Evolutionary conservation across 2,888 invertebrate species (phyloP).

Genomic region (Drosophila limbata): DNA sequence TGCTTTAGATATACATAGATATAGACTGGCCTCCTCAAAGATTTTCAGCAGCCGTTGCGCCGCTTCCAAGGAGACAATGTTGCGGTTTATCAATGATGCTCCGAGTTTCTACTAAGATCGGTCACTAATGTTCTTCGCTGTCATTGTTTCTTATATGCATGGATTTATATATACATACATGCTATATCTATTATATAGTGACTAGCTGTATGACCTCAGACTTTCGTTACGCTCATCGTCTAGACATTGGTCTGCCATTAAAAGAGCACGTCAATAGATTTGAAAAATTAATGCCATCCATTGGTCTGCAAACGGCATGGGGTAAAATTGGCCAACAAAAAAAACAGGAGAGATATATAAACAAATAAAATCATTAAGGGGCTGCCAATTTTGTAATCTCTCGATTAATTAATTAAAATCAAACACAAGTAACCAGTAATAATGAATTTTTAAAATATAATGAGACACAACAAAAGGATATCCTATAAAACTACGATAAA

Average conservation of each 20-base stretch:
- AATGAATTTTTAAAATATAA: not conserved
- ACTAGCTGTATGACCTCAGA: conserved; percentile 73
- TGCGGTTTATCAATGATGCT: conserved; percentile 60
- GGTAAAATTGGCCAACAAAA: conserved; percentile 23
- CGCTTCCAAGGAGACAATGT: conserved; percentile 40
- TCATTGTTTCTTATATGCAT: conserved; percentile 31
- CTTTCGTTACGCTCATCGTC: conserved; percentile 58
- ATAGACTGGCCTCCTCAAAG: conserved; percentile 74
- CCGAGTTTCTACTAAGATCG: not conserved
- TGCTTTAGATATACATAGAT: conserved; percentile 13
- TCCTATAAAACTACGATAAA: not conserved
- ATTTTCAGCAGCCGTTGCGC: conserved; percentile 21
- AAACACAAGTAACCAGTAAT: not conserved
- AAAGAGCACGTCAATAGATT: conserved; percentile 63
- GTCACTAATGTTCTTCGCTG: conserved; percentile 24
- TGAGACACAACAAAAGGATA: not conserved
- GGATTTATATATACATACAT: conserved; percentile 6
- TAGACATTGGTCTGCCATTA: conserved; percentile 74
- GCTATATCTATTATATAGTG: conserved; percentile 35
- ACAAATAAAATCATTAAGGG: conserved; percentile 20
- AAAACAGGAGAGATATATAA: not conserved
- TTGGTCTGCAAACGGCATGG: conserved; percentile 48
- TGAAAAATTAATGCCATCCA: conserved; percentile 44
- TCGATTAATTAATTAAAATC: conserved; percentile 9
- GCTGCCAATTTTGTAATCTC: conserved; percentile 37